phyloP scores from a whole-genome alignment of 2,888 invertebrate genomes.

The Serrognathus titanus region DNA sequence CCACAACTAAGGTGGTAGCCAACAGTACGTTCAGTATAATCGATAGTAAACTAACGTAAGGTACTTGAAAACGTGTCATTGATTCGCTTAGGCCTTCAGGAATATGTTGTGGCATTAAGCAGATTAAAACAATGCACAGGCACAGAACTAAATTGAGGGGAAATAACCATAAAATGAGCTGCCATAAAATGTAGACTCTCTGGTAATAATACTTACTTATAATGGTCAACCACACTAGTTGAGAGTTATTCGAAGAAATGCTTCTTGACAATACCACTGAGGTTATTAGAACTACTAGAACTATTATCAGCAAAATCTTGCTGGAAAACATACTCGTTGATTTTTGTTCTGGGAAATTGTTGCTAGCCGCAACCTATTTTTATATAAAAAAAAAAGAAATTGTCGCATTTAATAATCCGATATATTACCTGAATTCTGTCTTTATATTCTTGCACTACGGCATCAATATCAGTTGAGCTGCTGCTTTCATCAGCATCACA shows the following conservation, averaged over 20 bases:
- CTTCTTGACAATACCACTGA: conserved; percentile 35
- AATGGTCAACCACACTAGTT: conserved; percentile 35
- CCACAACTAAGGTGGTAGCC: conserved; percentile 55
- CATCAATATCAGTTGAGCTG: conserved; percentile 74
- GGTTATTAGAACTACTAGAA: conserved; percentile 32
- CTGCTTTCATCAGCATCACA: conserved; percentile 55
- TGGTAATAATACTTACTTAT: conserved; percentile 26
- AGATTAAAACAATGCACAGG: conserved; percentile 52
- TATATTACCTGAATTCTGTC: conserved; percentile 62
- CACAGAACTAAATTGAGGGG: conserved; percentile 50
- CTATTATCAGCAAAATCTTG: conserved; percentile 33
- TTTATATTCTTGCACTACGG: conserved; percentile 72
- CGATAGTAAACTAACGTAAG: conserved; percentile 48
- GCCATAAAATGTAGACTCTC: too few relatives aligned
- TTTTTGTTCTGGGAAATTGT: conserved; percentile 37
- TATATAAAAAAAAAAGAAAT: conserved; percentile 16
- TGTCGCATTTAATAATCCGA: not conserved
- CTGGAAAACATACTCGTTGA: conserved; percentile 37
- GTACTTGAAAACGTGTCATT: conserved; percentile 35
- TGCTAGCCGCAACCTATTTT: conserved; percentile 39
- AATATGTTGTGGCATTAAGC: conserved; percentile 55
- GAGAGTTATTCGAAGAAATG: conserved; percentile 31
- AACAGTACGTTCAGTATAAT: conserved; percentile 52
- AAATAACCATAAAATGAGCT: not conserved
- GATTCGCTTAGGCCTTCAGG: conserved; percentile 35